These are phyloP conservation scores for Actinernus sp. DNA, from an alignment of 92 coral and sea anemone species.

Conservation along the genomic window DNA sequence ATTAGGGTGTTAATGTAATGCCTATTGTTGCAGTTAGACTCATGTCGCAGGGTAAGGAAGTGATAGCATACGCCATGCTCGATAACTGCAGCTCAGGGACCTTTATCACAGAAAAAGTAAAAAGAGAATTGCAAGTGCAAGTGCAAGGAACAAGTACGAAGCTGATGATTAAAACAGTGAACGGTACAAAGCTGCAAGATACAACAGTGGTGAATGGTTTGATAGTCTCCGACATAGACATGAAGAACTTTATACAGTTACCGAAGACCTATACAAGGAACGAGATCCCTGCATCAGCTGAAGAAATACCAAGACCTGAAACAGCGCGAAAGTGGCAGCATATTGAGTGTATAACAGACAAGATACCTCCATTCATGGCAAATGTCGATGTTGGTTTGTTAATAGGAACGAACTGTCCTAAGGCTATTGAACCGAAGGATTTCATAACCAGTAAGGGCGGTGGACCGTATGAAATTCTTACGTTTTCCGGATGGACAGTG, in stretches of 20 bases:
- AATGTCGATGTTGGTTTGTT: constrained; percentile 18
- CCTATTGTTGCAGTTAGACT: constrained; percentile 60
- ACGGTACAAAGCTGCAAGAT: constrained; percentile 24
- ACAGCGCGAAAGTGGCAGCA: constrained; percentile 23
- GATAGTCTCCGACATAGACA: constrained; percentile 33
- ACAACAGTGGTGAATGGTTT: constrained; percentile 39
- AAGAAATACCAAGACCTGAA: constrained; percentile 20
- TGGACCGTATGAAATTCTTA: constrained; percentile 30
- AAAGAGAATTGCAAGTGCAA: neutral
- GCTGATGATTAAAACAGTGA: constrained; percentile 24
- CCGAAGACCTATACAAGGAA: constrained; percentile 20
- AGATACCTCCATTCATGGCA: constrained; percentile 23
- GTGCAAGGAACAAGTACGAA: constrained; percentile 22
- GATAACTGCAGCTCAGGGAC: constrained; percentile 54
- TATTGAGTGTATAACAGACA: constrained; percentile 13
- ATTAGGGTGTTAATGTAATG: too few species aligned
- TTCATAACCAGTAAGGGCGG: constrained; percentile 12
- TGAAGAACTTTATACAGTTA: too few species aligned
- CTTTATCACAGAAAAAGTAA: constrained; percentile 43
- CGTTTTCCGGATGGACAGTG: constrained; percentile 61
- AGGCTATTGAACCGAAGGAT: constrained; percentile 36
- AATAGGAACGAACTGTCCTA: constrained; percentile 30
- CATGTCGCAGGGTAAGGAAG: constrained; percentile 2
- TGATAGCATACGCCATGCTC: constrained; percentile 50
- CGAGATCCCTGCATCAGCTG: constrained; percentile 11